Conservation (phyloP, 1,140 invertebrate species). For the Procambarus clarkii region DNA sequence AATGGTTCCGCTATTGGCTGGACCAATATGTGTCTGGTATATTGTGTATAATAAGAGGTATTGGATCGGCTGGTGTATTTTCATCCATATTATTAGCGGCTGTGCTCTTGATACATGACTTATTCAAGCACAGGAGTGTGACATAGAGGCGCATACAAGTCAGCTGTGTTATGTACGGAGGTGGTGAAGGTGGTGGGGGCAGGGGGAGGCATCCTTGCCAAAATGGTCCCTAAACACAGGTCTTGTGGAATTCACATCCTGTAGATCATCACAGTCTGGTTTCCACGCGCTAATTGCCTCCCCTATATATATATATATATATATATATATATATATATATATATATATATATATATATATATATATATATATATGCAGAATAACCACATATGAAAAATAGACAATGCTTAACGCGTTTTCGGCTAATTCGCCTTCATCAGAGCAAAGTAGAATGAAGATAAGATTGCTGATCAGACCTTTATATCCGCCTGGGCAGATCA, state of each 20-base stretch:
- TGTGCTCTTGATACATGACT: slow-evolving; percentile 51
- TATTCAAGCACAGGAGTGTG: slow-evolving; percentile 27
- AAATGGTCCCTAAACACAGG: slow-evolving; percentile 19
- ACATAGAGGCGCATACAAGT: background rate
- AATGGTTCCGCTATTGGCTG: slow-evolving; percentile 23
- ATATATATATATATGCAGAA: background rate
- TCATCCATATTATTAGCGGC: slow-evolving; percentile 41
- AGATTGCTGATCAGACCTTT: too few relatives aligned
- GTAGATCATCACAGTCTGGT: background rate
- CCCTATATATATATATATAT: background rate
- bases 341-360: slow-evolving; percentile 12
- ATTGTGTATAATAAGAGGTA: slow-evolving; percentile 40
- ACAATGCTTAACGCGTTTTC: too few relatives aligned
- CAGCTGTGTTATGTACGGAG: background rate
- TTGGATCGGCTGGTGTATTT: slow-evolving; percentile 33
- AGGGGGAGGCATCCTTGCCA: background rate
- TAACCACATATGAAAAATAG: too few relatives aligned
- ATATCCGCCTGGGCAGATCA: too few relatives aligned
- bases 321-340: slow-evolving; percentile 12
- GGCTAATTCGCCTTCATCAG: too few relatives aligned
- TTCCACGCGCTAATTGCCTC: slow-evolving; percentile 21
- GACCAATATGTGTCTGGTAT: slow-evolving; percentile 24
- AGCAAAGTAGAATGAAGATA: too few relatives aligned
- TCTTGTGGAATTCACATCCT: slow-evolving; percentile 24
- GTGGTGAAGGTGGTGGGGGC: background rate